phyloP scores from a whole-genome alignment of 2,113 vertebrate species.

The Mobula birostris region DNA sequence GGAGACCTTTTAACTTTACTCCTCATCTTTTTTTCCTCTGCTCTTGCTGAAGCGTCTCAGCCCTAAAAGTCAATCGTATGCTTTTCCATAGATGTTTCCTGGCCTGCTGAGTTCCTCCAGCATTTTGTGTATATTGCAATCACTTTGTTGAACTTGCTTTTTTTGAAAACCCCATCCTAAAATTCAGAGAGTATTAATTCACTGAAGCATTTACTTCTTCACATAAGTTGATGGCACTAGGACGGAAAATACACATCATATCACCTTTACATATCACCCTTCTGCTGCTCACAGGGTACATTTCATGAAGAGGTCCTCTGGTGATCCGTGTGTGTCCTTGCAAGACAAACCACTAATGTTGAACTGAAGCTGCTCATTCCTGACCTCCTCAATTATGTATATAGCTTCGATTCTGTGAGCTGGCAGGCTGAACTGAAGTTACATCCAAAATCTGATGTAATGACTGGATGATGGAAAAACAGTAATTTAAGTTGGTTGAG shows the following conservation, averaged over 20 bases:
- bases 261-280: not conserved
- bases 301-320: too few relatives aligned
- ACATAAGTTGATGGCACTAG: not conserved
- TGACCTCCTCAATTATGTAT: not conserved
- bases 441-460: slow-evolving; percentile 17
- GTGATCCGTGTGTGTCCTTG: not conserved
- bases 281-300: not conserved
- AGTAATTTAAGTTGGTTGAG: not conserved
- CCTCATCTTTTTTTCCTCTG: too few relatives aligned
- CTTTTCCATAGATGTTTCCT: too few relatives aligned
- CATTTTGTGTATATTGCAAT: too few relatives aligned
- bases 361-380: not conserved
- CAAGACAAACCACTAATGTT: not conserved
- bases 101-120: too few relatives aligned
- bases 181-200: too few relatives aligned
- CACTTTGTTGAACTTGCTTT: not conserved
- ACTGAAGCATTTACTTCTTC: not conserved
- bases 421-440: not conserved
- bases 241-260: not conserved
- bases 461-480: not conserved
- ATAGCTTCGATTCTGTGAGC: not conserved
- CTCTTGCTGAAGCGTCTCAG: too few relatives aligned
- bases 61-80: too few relatives aligned
- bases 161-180: too few relatives aligned
- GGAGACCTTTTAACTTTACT: too few relatives aligned